These are phyloP conservation scores for Mycteria americana DNA, from an alignment of 2,797 vertebrate species.

Conservation along the genomic window DNA sequence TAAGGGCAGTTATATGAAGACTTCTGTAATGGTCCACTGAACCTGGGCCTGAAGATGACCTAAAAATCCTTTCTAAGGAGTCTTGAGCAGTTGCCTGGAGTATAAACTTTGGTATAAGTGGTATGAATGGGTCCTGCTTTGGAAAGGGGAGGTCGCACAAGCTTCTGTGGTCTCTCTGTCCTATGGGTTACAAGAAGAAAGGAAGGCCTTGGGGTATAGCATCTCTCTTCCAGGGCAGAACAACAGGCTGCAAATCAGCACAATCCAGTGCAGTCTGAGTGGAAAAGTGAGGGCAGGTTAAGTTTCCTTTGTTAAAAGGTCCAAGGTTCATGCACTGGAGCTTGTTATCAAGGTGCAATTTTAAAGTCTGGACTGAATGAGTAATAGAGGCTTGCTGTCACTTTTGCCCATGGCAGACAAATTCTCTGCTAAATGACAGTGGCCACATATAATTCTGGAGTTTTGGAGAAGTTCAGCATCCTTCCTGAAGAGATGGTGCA, in stretches of 20 bases:
- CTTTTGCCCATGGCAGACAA: background rate
- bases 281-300: background rate
- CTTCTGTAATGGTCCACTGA: background rate
- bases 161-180: background rate
- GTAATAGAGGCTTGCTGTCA: background rate
- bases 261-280: background rate
- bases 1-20: background rate
- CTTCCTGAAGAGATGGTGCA: background rate
- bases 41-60: background rate
- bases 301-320: background rate
- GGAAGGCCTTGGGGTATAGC: background rate
- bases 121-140: background rate
- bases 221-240: background rate
- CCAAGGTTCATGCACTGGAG: background rate
- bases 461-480: background rate
- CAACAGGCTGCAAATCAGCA: background rate
- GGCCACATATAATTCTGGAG: background rate
- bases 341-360: background rate
- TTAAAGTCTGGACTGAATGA: background rate
- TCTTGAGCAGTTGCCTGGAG: background rate
- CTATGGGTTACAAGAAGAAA: background rate
- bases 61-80: background rate
- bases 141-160: background rate
- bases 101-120: background rate
- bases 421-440: background rate